Conservation (phyloP, 2,888 invertebrate species). For the Pyrgus malvae region DNA sequence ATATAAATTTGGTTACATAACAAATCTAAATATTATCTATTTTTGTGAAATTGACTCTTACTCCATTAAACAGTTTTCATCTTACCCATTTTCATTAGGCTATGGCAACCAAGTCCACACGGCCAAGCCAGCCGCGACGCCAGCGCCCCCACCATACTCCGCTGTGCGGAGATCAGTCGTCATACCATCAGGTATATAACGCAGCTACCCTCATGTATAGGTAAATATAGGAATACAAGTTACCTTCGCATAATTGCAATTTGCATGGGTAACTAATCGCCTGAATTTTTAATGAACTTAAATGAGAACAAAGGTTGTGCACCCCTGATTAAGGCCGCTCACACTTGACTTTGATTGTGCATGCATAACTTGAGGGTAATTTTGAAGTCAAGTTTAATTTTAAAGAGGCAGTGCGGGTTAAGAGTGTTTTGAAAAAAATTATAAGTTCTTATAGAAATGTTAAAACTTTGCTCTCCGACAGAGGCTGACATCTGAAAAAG, state of each 20-base stretch:
- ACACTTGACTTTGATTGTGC: background rate
- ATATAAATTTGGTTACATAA: too few relatives aligned
- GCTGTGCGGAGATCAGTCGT: constrained; percentile 65
- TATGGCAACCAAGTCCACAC: constrained; percentile 80
- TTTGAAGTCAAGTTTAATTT: background rate
- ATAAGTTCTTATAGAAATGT: too few relatives aligned
- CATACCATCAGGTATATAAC: constrained; percentile 64
- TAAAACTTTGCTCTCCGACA: too few relatives aligned
- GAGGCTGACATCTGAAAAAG: too few relatives aligned
- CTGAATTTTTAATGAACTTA: constrained; percentile 16
- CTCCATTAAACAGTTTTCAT: too few relatives aligned
- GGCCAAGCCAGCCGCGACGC: constrained; percentile 88
- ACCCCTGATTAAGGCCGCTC: constrained; percentile 3
- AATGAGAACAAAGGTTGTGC: constrained; percentile 11
- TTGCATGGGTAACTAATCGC: constrained; percentile 26
- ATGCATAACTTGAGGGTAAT: background rate
- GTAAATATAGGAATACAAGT: constrained; percentile 22
- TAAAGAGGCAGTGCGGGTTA: background rate
- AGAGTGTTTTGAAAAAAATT: background rate
- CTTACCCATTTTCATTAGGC: constrained; percentile 49
- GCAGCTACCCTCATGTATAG: constrained; percentile 38
- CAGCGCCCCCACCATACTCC: constrained; percentile 90
- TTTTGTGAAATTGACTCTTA: too few relatives aligned
- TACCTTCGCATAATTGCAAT: constrained; percentile 21
- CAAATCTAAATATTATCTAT: too few relatives aligned